Percentiles rank a stretch among this genome's conserved stretches.
These are phyloP conservation scores for Tridacna crocea DNA, from an alignment of 2,888 invertebrate genomes.

Conservation along the genomic window DNA sequence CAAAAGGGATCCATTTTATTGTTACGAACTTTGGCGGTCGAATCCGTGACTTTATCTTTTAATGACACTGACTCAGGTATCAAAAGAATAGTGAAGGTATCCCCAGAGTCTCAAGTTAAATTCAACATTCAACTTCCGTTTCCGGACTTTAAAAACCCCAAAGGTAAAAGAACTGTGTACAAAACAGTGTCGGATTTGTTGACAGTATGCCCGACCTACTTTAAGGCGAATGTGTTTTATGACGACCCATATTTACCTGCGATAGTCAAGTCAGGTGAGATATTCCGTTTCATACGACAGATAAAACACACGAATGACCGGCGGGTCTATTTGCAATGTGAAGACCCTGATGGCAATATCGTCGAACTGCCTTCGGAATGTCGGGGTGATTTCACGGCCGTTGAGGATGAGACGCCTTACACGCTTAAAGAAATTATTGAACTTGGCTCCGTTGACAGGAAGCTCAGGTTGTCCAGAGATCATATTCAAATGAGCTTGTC, in stretches of 20 bases:
- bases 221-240: slow-evolving; percentile 71
- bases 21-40: slow-evolving; percentile 67
- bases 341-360: slow-evolving; percentile 68
- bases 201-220: slow-evolving; percentile 73
- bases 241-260: slow-evolving; percentile 77
- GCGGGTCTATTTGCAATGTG: slow-evolving; percentile 68
- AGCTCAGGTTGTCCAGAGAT: slow-evolving; percentile 66
- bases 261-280: slow-evolving; percentile 72
- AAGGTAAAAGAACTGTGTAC: slow-evolving; percentile 58
- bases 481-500: slow-evolving; percentile 49
- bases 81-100: slow-evolving; percentile 65
- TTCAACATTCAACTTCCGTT: slow-evolving; percentile 71
- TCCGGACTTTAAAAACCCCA: slow-evolving; percentile 56
- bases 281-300: slow-evolving; percentile 70
- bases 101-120: slow-evolving; percentile 68
- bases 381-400: slow-evolving; percentile 71
- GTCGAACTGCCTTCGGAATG: slow-evolving; percentile 68
- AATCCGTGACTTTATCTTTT: slow-evolving; percentile 68
- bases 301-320: slow-evolving; percentile 59
- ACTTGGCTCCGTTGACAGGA: slow-evolving; percentile 70
- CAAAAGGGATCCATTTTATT: slow-evolving; percentile 71
- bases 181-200: slow-evolving; percentile 72
- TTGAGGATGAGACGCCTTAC: slow-evolving; percentile 68
- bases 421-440: slow-evolving; percentile 72
- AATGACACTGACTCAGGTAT: slow-evolving; percentile 66